phyloP scores from a whole-genome alignment of 2,113 vertebrate genomes.

The Fukomys damarensis region DNA sequence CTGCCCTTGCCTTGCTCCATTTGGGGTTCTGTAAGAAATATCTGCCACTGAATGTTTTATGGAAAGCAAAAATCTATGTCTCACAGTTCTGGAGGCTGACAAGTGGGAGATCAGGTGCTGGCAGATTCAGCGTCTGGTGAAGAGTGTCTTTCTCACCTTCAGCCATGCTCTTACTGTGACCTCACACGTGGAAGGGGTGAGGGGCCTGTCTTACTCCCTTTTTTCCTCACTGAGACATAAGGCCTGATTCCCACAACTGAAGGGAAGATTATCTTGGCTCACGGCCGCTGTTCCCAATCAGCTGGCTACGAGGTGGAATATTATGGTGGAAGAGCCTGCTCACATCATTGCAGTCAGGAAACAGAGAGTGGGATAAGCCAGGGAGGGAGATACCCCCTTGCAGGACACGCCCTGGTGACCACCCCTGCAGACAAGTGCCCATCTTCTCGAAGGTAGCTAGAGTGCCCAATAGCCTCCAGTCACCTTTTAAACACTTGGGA shows the following conservation, averaged over 20 bases:
- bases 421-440: neutral
- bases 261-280: neutral
- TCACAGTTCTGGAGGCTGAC: neutral
- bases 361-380: neutral
- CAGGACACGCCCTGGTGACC: neutral
- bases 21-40: neutral
- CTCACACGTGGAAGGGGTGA: neutral
- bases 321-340: neutral
- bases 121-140: neutral
- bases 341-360: neutral
- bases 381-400: neutral
- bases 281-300: neutral
- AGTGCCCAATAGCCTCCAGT: neutral
- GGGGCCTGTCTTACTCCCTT: neutral
- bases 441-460: neutral
- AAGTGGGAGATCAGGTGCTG: neutral
- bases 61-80: neutral
- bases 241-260: neutral
- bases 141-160: neutral
- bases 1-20: neutral
- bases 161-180: neutral
- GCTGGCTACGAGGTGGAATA: neutral
- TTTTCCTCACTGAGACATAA: neutral
- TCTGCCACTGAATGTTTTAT: neutral
- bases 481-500: neutral